Conservation (phyloP, 2,797 vertebrate species). For the Thripadectes ignobilis region DNA sequence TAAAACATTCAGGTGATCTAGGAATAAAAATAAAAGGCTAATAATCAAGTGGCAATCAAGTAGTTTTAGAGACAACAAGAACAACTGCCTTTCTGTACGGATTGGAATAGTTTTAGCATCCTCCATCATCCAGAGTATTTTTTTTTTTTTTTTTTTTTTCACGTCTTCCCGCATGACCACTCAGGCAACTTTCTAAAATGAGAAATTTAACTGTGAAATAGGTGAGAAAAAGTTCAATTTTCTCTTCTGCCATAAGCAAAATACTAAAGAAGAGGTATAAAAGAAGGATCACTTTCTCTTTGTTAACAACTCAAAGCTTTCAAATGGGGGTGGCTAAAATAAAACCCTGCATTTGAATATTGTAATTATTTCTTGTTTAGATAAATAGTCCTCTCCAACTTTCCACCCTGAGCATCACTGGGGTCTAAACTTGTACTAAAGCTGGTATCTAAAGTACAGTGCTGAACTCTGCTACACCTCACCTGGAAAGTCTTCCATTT, state of each 20-base stretch:
- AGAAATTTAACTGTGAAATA: not conserved
- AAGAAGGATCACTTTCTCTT: not conserved
- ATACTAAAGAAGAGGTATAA: not conserved
- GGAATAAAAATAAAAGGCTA: not conserved
- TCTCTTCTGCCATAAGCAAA: not conserved
- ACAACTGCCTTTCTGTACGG: not conserved
- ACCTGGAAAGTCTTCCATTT: not conserved
- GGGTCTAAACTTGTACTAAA: not conserved
- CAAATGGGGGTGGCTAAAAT: not conserved
- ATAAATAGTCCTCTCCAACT: not conserved
- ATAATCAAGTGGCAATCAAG: not conserved
- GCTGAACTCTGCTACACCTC: not conserved
- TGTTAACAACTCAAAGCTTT: not conserved
- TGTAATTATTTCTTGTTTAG: not conserved
- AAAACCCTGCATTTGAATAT: not conserved
- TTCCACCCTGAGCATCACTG: not conserved
- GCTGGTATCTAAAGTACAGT: not conserved
- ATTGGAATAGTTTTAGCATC: not conserved
- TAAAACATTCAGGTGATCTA: constrained; percentile 34
- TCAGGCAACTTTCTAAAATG: not conserved
- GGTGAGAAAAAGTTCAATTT: not conserved
- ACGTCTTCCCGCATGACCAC: not conserved
- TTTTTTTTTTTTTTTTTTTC: too few relatives aligned
- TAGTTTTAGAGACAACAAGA: not conserved
- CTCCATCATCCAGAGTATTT: not conserved